phyloP scores from a whole-genome alignment of 2,888 invertebrate species.

The Polia nebulosa region DNA sequence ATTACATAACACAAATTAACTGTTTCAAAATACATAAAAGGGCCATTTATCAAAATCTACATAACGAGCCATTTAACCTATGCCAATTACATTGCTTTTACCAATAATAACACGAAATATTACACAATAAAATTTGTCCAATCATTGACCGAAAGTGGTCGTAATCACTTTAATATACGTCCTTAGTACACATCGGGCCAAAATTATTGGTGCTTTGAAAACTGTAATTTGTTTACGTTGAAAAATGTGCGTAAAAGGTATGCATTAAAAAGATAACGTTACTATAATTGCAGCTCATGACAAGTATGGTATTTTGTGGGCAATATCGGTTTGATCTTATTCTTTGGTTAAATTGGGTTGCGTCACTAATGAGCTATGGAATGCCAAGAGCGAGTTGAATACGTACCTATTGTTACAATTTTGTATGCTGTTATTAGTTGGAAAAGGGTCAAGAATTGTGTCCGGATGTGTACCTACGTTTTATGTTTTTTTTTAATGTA shows the following conservation, averaged over 20 bases:
- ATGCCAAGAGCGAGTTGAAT: conserved; percentile 43
- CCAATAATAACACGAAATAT: conserved; percentile 84
- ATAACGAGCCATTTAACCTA: conserved; percentile 67
- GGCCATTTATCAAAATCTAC: conserved; percentile 54
- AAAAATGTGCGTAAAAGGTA: conserved; percentile 69
- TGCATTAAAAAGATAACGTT: conserved; percentile 66
- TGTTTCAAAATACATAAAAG: conserved; percentile 32
- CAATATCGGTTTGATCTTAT: conserved; percentile 58
- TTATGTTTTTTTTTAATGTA: background rate
- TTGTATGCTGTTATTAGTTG: conserved; percentile 23
- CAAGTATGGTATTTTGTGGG: conserved; percentile 62
- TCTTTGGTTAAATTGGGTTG: conserved; percentile 41
- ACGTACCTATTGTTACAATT: conserved; percentile 47
- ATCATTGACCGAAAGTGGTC: conserved; percentile 84
- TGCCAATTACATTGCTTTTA: conserved; percentile 81
- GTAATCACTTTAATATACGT: conserved; percentile 84
- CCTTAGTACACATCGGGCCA: conserved; percentile 79
- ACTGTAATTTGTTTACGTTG: conserved; percentile 82
- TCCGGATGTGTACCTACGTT: background rate
- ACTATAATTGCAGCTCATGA: conserved; percentile 65
- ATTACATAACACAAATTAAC: conserved; percentile 29
- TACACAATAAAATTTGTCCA: conserved; percentile 85
- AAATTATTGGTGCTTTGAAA: conserved; percentile 84
- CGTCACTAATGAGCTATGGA: conserved; percentile 58
- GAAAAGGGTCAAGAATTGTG: conserved; percentile 10